Conservation (phyloP, 1,140 invertebrate species). For the Phthorimaea operculella region DNA sequence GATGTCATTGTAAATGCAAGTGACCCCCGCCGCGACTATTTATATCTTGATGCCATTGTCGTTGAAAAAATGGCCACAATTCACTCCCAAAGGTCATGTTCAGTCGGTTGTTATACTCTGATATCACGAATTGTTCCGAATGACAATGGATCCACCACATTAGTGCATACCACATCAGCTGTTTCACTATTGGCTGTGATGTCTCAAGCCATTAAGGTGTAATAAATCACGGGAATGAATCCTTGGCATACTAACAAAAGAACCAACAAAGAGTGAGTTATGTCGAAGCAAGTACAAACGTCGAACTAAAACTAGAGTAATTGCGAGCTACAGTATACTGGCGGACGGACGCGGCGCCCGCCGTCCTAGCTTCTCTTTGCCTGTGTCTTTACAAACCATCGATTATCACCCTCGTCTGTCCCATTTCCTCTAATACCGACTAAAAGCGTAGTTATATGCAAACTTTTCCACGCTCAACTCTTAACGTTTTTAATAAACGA, state of each 20-base stretch:
- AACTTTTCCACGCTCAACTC: conserved; percentile 12
- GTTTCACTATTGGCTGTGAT: too few species aligned
- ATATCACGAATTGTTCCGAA: not conserved
- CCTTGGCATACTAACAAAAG: too few species aligned
- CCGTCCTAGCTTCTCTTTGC: conserved; percentile 11
- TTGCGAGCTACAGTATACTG: too few species aligned
- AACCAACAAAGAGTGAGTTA: too few species aligned
- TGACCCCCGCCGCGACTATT: conserved; percentile 6
- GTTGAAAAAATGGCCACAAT: not conserved
- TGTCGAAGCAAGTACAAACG: too few species aligned
- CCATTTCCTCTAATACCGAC: conserved; percentile 7
- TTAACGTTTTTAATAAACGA: conserved; percentile 18
- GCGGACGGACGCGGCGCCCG: too few species aligned
- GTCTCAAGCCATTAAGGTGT: too few species aligned
- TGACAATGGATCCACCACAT: too few species aligned
- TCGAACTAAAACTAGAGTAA: too few species aligned
- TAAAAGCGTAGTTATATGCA: conserved; percentile 17
- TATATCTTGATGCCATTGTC: conserved; percentile 6
- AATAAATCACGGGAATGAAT: too few species aligned
- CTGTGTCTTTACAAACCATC: conserved; percentile 10
- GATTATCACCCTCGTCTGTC: conserved; percentile 17
- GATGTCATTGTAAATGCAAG: conserved; percentile 13
- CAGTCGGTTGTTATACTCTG: not conserved
- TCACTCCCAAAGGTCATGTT: not conserved
- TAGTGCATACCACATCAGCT: too few species aligned